These are phyloP conservation scores for Alaudala cheleensis DNA, from an alignment of 2,113 vertebrate species.

Conservation along the genomic window DNA sequence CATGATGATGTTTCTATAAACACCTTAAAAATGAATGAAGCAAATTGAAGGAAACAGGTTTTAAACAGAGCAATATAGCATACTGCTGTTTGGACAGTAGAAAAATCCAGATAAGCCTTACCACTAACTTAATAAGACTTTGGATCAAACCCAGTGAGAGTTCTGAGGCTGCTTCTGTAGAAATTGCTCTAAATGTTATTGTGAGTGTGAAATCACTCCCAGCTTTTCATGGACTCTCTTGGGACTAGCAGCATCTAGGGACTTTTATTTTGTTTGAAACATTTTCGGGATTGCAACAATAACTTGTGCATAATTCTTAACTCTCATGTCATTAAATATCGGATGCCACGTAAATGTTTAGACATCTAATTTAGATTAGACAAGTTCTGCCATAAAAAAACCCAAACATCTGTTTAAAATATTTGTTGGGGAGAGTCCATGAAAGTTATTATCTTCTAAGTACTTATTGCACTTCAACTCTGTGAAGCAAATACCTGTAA, in stretches of 20 bases:
- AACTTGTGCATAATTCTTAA: background rate
- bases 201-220: background rate
- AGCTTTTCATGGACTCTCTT: background rate
- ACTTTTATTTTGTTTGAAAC: background rate
- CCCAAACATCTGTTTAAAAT: background rate
- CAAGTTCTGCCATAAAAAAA: conserved; percentile 15
- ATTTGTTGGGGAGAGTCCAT: background rate
- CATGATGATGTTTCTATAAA: background rate
- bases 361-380: background rate
- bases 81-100: background rate
- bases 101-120: background rate
- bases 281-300: background rate
- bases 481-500: conserved; percentile 2
- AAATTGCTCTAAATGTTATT: background rate
- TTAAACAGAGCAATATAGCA: background rate
- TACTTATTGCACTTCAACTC: background rate
- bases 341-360: background rate
- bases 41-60: background rate
- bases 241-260: background rate
- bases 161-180: background rate
- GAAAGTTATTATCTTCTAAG: conserved; percentile 21
- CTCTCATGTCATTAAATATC: background rate
- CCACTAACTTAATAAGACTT: background rate
- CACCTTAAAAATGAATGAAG: background rate
- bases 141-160: background rate